phyloP scores from a whole-genome alignment of 1,140 invertebrate genomes.

The Linepithema humile region DNA sequence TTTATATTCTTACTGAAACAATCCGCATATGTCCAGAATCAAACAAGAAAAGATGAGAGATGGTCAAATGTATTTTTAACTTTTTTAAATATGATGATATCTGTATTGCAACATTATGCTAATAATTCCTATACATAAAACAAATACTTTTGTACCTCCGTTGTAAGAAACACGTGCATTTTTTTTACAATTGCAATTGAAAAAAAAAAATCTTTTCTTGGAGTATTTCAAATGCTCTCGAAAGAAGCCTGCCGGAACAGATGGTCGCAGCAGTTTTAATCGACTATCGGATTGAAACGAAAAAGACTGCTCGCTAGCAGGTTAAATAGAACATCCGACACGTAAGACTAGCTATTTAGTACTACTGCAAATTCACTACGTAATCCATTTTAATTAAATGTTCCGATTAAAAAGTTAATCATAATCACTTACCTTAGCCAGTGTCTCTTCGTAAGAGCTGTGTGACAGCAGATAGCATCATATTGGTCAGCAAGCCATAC shows the following conservation, averaged over 20 bases:
- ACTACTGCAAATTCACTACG: slow-evolving; percentile 76
- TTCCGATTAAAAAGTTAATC: no score
- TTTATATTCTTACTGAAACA: background rate
- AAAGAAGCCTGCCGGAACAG: background rate
- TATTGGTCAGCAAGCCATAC: slow-evolving; percentile 99
- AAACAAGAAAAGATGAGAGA: background rate
- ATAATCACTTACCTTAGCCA: slow-evolving; percentile 94
- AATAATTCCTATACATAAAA: no score
- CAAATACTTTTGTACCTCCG: no score
- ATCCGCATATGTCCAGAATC: background rate
- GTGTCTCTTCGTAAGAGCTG: slow-evolving; percentile 96
- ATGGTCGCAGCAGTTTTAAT: slow-evolving; percentile 75
- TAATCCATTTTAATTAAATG: slow-evolving; percentile 82
- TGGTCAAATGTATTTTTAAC: background rate
- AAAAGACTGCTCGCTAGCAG: slow-evolving; percentile 23
- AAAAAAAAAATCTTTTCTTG: background rate
- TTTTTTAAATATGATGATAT: background rate
- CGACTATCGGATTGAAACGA: slow-evolving; percentile 56
- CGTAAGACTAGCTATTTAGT: slow-evolving; percentile 72
- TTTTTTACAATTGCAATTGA: background rate
- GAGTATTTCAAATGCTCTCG: background rate
- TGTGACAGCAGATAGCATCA: slow-evolving; percentile 99
- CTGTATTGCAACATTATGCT: no score
- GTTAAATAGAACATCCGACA: slow-evolving; percentile 11
- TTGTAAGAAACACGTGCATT: background rate